Evolutionary conservation across 2,888 invertebrate genomes (phyloP).

Genomic region (Apotomis turbidana): DNA sequence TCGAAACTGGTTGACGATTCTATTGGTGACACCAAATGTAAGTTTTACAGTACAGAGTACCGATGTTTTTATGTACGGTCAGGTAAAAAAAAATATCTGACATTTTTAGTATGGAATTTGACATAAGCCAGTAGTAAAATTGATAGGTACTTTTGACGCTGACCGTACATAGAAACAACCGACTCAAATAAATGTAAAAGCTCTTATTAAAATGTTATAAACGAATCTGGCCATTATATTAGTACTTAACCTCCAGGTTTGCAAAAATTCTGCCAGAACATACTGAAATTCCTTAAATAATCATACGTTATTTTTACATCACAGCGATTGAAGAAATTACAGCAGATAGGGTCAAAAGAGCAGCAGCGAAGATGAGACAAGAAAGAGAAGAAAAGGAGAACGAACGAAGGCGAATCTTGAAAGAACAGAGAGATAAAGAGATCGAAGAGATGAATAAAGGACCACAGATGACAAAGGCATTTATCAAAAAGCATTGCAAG

Average conservation of each 20-base stretch:
- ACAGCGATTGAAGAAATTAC: slow-evolving; percentile 14
- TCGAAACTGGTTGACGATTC: slow-evolving; percentile 32
- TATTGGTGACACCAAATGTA: slow-evolving; percentile 32
- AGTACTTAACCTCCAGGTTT: not conserved
- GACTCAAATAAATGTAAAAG: not conserved
- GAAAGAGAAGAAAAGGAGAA: slow-evolving; percentile 61
- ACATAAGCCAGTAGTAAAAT: too few species aligned
- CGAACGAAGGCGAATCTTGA: slow-evolving; percentile 59
- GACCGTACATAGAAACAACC: too few species aligned
- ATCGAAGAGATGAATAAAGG: slow-evolving; percentile 67
- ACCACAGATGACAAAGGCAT: slow-evolving; percentile 90
- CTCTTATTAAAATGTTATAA: too few species aligned
- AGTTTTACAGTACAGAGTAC: not conserved
- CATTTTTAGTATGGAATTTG: too few species aligned
- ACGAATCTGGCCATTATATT: not conserved
- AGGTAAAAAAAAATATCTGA: too few species aligned
- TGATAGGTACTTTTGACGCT: too few species aligned
- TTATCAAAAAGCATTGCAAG: slow-evolving; percentile 91
- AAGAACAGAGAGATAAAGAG: slow-evolving; percentile 66
- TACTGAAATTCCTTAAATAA: not conserved
- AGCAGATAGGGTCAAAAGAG: slow-evolving; percentile 47
- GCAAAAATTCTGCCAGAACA: too few species aligned
- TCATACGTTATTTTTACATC: not conserved
- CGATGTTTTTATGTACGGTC: too few species aligned
- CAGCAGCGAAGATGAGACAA: slow-evolving; percentile 54